phyloP scores from a whole-genome alignment of 2,888 invertebrate species.

The Lagria hirta region DNA sequence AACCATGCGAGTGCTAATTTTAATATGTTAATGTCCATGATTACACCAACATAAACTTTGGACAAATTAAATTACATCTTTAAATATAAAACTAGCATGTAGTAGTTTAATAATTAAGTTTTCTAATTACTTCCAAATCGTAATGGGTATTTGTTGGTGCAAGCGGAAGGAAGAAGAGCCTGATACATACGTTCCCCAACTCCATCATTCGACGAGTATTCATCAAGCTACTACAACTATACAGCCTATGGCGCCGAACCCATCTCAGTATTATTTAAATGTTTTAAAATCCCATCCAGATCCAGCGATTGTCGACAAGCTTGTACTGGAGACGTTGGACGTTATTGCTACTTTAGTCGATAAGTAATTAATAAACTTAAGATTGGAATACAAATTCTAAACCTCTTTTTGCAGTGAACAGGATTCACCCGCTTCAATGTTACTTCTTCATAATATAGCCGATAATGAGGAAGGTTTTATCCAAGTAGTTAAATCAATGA shows the following conservation, averaged over 20 bases:
- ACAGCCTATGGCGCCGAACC: conserved; percentile 44
- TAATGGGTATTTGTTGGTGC: conserved; percentile 79
- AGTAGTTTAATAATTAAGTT: conserved; percentile 30
- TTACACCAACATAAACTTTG: conserved; percentile 46
- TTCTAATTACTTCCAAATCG: conserved; percentile 33
- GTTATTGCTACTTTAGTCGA: conserved; percentile 82
- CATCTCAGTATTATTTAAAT: conserved; percentile 39
- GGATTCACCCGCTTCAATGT: conserved; percentile 82
- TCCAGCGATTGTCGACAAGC: conserved; percentile 64
- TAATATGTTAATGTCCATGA: conserved; percentile 43
- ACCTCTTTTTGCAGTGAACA: conserved; percentile 67
- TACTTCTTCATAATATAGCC: conserved; percentile 80
- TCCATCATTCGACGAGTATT: conserved; percentile 27
- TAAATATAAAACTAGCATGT: conserved; percentile 36
- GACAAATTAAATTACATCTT: conserved; percentile 17
- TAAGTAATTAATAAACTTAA: conserved; percentile 62
- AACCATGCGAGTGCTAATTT: conserved; percentile 34
- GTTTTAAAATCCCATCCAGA: conserved; percentile 42
- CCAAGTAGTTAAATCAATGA: conserved; percentile 79
- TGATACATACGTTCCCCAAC: conserved; percentile 53
- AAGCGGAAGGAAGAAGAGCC: conserved; percentile 64
- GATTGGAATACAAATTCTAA: conserved; percentile 5
- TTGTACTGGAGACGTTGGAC: conserved; percentile 78
- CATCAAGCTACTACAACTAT: conserved; percentile 29
- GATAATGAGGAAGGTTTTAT: conserved; percentile 92